phyloP scores from a whole-genome alignment of 2,113 vertebrate genomes.

The Tenrec ecaudatus region DNA sequence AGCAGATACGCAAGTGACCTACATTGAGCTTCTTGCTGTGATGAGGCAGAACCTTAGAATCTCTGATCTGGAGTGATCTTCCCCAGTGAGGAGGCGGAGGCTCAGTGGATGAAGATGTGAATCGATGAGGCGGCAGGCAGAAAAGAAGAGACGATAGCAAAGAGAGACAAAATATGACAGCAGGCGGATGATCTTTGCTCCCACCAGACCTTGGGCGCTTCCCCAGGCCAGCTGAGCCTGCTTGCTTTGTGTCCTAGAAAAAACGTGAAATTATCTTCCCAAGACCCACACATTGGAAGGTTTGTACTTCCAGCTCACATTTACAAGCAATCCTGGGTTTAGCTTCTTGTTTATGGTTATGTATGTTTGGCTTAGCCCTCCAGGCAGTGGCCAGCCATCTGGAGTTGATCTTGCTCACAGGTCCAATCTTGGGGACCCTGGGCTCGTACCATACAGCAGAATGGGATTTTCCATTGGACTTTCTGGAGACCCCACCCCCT shows the following conservation, averaged over 20 bases:
- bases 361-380: neutral
- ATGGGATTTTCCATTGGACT: neutral
- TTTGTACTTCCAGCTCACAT: constrained; percentile 18
- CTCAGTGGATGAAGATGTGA: neutral
- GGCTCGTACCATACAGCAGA: neutral
- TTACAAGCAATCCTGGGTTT: constrained; percentile 14
- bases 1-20: neutral
- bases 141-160: neutral
- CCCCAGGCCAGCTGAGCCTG: neutral
- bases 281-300: neutral
- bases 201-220: neutral
- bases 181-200: neutral
- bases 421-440: neutral
- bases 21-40: neutral
- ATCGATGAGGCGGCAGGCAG: neutral
- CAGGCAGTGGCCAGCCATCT: neutral
- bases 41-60: neutral
- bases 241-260: neutral
- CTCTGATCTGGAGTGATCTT: neutral
- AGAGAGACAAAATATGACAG: neutral
- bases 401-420: neutral
- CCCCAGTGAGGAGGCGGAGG: neutral
- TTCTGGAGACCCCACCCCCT: neutral
- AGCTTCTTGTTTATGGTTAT: neutral
- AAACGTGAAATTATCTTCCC: neutral